Conservation (phyloP, 1,140 invertebrate species). For the Tigriopus japonicus region DNA sequence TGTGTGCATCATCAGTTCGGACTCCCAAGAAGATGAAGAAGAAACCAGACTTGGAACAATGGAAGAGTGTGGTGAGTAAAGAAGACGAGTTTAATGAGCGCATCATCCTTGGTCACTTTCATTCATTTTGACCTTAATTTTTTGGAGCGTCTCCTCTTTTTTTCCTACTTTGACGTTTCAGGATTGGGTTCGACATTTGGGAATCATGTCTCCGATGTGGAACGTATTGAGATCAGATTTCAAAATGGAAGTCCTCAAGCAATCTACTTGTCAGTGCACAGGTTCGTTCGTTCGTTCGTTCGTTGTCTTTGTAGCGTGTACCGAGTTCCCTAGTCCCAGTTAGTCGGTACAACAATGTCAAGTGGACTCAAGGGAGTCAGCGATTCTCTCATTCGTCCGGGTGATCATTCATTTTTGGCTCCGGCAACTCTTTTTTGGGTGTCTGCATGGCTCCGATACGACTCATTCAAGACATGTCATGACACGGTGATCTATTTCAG, state of each 20-base stretch:
- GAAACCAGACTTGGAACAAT: not conserved
- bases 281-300: not conserved
- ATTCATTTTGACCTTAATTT: too few relatives aligned
- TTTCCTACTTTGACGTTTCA: too few relatives aligned
- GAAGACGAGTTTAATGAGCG: not conserved
- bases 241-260: not conserved
- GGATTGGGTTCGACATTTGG: not conserved
- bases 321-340: too few relatives aligned
- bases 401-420: not conserved
- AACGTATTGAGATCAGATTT: not conserved
- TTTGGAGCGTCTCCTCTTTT: too few relatives aligned
- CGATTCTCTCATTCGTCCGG: not conserved
- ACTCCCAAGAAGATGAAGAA: not conserved
- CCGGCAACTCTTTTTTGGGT: not conserved
- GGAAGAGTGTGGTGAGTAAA: not conserved
- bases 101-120: too few relatives aligned
- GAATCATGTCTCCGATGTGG: slow-evolving; percentile 6
- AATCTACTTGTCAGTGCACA: not conserved
- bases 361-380: not conserved
- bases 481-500: slow-evolving; percentile 17
- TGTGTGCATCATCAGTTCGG: slow-evolving; percentile 14
- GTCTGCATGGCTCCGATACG: slow-evolving; percentile 5
- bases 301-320: too few relatives aligned
- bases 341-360: too few relatives aligned
- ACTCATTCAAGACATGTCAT: slow-evolving; percentile 6